Evolutionary conservation across 2,888 invertebrate species (phyloP), one percentile per base, ranked within the genome.

Genomic region (Elgonia sp.): DNA sequence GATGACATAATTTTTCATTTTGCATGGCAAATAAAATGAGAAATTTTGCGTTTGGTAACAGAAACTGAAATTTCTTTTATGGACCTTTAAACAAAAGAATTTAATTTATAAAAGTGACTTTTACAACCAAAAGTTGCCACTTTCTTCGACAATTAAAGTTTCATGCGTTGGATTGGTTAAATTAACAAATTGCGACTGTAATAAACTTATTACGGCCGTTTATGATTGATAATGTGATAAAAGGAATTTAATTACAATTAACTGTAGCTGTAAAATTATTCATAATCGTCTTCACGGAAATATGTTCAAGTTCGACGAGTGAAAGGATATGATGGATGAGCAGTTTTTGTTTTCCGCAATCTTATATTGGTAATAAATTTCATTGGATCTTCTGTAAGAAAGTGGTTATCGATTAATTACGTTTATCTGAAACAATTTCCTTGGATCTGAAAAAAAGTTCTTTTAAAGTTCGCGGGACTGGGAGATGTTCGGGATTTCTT

Each of bases 241-340:
- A 81, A 63, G 63, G 60, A 63, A 81, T 63, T 60, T 73, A 73
- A 81, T 72, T 72, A 55, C 72, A 72, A 63, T 81, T 60, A 73
- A 40, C 20, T 4, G 21, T 16, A 10, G 55, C n/a, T 53, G 29
- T 55, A 70, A 63, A 70, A 39, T 40, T 37, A 21, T 60, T 60
- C 7, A 79, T n/a, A 60, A 80, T 42, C 67, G 10, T 69, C 60
- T 40, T 80, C 42, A 60, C 69, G 46, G 69, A 80, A 69, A 60
- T 37, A 39, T 18, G 60, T 67, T 77, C 21, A 77, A 69, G 60
- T 50, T 62, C 16, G 39, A 39, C 70, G 18, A 72, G 81, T 63
- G 81, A 81, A 81, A 81, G 72, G 81, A 81, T 10, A 37, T 37
- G 40, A 73, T 55, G 42, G 69, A 53, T 53, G 53, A 60, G 37